Percentiles rank a stretch among this genome's conserved stretches.
phyloP scores from a whole-genome alignment of 2,113 vertebrate genomes.

The Trematocara unimaculatum region DNA sequence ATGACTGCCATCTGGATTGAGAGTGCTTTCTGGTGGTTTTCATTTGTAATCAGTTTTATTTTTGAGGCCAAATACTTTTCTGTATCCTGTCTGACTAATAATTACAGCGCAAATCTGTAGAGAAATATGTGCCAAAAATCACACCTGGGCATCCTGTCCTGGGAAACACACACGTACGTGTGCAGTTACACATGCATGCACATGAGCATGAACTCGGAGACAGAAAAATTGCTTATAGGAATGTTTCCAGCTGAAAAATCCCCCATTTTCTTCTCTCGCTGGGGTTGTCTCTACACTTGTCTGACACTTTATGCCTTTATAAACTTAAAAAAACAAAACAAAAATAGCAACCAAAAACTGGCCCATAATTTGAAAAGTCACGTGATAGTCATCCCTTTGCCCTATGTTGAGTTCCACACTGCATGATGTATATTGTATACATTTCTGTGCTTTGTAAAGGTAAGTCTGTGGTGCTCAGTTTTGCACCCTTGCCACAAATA shows the following conservation, averaged over 20 bases:
- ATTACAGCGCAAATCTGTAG: constrained; percentile 60
- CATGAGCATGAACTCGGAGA: neutral
- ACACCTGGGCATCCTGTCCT: constrained; percentile 39
- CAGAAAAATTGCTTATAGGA: constrained; percentile 8
- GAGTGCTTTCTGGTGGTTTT: constrained; percentile 52
- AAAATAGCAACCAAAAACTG: neutral
- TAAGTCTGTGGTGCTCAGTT: neutral
- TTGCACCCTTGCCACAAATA: neutral
- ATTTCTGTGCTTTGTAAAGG: neutral
- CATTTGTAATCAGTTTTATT: constrained; percentile 60
- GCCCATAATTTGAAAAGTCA: neutral
- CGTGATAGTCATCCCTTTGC: neutral
- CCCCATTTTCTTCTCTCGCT: neutral
- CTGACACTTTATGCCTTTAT: neutral
- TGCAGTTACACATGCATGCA: neutral
- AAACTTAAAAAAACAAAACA: neutral
- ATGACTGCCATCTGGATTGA: constrained; percentile 68
- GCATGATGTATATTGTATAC: neutral
- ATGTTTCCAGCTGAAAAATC: neutral
- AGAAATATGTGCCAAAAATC: constrained; percentile 28
- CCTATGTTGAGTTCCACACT: neutral
- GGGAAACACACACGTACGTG: neutral
- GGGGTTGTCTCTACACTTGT: neutral
- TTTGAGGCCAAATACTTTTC: constrained; percentile 51
- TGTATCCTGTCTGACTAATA: constrained; percentile 60